Base-by-base conservation (phyloP, 92 coral and sea anemone genomes). In the Phenganax stokvisi region DNA sequence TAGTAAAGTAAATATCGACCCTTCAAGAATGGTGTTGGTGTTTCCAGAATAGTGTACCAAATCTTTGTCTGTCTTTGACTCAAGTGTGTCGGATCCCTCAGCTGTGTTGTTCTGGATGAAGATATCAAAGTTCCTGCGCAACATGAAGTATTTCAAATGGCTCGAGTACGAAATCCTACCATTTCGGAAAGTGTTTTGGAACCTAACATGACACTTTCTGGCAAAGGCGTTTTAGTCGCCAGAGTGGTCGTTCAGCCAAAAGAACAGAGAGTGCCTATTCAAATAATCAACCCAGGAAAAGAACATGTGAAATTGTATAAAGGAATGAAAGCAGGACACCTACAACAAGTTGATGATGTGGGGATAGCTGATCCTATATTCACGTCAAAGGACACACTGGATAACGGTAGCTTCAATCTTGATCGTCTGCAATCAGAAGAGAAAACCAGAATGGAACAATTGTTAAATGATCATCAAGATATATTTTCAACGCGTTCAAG, bases 71-170 rank as follows among this genome's bases (percentile, higher is more conserved):
- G 29, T 62, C 9, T 62, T 62, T 62, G 68, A 62, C 27, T 62
- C 68, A 15, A 62, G 13, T 25, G 9, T 62, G 68, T 62, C 68
- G 27, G 68, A 62, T 7, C 68, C 68, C 31, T 25, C 27, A 25
- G 68, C 68, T n/a, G 68, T 62, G 25, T 20, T 62, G 68, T 62
- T 62, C 27, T 62, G 29, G 68, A 62, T n/a, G 65, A 59, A 10
- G 65, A 59, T 59, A 9, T 59, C 6, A 27, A 9, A 59, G 65
- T 20, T 20, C 25, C 25, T 20, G 25, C 25, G 25, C 25, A 20
- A 20, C 65, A 59, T 59, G 65, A 59, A 59, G 12, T 59, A 9
- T 9, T 59, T 15, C 65, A 59, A 59, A 59, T 5, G 5, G 65
- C 16, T 59, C 65, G 65, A 9, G 17, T 59, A 9, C 6, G 65